Evolutionary conservation across 2,113 vertebrate genomes (phyloP).

Genomic region (Urocynchramus pylzowi): DNA sequence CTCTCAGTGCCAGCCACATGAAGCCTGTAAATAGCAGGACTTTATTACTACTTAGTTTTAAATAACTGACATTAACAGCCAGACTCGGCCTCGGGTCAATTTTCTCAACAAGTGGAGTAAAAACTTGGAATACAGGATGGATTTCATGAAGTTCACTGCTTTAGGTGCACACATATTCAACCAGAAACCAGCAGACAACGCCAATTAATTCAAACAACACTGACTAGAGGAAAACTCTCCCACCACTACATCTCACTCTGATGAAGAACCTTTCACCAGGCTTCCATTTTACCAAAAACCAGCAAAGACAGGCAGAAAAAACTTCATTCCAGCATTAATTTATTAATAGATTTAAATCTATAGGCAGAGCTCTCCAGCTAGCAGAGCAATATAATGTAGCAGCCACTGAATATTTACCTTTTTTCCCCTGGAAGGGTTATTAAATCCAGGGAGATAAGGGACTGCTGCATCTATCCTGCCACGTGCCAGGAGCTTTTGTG

Average conservation of each 20-base stretch:
- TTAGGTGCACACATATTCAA: not conserved
- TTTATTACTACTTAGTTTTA: not conserved
- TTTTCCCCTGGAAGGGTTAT: not conserved
- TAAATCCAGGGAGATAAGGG: not conserved
- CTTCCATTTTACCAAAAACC: not conserved
- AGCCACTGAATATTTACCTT: not conserved
- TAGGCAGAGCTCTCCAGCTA: not conserved
- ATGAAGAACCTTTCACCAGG: not conserved
- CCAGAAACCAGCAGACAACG: not conserved
- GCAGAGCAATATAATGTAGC: accelerated
- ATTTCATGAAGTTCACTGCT: not conserved
- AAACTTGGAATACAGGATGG: accelerated
- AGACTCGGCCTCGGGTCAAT: not conserved
- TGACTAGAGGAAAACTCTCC: not conserved
- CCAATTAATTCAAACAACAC: not conserved
- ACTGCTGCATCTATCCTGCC: not conserved
- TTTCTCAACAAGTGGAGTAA: not conserved
- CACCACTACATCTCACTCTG: not conserved
- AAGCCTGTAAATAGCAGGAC: not conserved
- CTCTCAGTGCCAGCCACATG: not conserved
- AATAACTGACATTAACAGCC: not conserved
- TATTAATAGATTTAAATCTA: not conserved
- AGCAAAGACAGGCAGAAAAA: not conserved
- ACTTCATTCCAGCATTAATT: not conserved
- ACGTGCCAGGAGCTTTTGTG: not conserved